A percentile compares a stretch with the other conserved stretches of the same genome.
Evolutionary conservation across 2,888 invertebrate genomes (phyloP).

Genomic region (Eupithecia dodoneata): DNA sequence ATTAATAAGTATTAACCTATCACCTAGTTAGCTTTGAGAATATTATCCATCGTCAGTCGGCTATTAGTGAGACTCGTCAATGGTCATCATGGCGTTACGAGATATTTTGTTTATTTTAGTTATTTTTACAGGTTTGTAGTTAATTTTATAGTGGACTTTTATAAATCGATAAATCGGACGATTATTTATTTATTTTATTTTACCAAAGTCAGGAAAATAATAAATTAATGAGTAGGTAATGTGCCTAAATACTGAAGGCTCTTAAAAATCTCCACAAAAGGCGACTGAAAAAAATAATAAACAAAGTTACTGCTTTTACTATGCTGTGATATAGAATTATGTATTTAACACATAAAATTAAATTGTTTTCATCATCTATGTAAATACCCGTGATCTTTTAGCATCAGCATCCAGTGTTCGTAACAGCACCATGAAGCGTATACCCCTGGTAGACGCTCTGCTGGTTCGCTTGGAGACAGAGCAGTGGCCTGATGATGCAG

Average conservation of each 20-base stretch:
- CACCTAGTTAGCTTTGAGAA: background rate
- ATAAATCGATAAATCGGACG: no score
- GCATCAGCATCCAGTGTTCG: background rate
- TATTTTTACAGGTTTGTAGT: background rate
- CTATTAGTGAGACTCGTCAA: background rate
- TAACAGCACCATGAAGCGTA: background rate
- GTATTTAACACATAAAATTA: no score
- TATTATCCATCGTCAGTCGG: background rate
- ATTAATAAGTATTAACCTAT: background rate
- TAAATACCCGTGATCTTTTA: background rate
- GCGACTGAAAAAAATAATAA: no score
- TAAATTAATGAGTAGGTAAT: no score
- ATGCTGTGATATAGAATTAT: no score
- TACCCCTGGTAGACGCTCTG: slow-evolving; percentile 36
- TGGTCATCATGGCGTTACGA: background rate
- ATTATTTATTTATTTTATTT: no score
- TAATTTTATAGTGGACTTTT: background rate
- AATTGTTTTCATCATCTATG: background rate
- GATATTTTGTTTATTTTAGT: background rate
- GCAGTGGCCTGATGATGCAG: slow-evolving; percentile 43
- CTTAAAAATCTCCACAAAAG: no score
- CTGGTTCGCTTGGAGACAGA: slow-evolving; percentile 33
- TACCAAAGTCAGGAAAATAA: no score
- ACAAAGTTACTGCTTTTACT: no score
- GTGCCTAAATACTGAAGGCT: no score